Conservation (phyloP, 1,140 invertebrate genomes). For the fruit fly (Drosophila melanogaster) region Release_6_plus_ISO1_MT NC_004354.4:7101501-7102000, state of each 20-base stretch:
- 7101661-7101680: no score
- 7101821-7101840: no score
- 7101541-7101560: constrained; percentile 40
- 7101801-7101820: no score
- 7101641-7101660: not conserved
- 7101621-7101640: not conserved
- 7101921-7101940: constrained; percentile 38
- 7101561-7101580: constrained; percentile 63
- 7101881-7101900: constrained; percentile 30
- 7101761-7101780: no score
- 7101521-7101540: constrained; percentile 1
- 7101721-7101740: no score
- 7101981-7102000: constrained; percentile 1
- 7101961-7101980: constrained; percentile 16
- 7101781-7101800: no score
- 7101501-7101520: constrained; percentile 11
- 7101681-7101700: no score
- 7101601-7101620: constrained; percentile 23
- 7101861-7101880: not conserved
- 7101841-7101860: no score
- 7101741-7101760: no score
- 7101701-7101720: no score
- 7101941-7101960: constrained; percentile 35
- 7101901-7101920: constrained; percentile 28
- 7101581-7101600: constrained; percentile 33